A percentile compares a stretch with the other conserved stretches of the same genome.
Conservation (phyloP, 2,113 vertebrate genomes). For the Hassar affinis region DNA sequence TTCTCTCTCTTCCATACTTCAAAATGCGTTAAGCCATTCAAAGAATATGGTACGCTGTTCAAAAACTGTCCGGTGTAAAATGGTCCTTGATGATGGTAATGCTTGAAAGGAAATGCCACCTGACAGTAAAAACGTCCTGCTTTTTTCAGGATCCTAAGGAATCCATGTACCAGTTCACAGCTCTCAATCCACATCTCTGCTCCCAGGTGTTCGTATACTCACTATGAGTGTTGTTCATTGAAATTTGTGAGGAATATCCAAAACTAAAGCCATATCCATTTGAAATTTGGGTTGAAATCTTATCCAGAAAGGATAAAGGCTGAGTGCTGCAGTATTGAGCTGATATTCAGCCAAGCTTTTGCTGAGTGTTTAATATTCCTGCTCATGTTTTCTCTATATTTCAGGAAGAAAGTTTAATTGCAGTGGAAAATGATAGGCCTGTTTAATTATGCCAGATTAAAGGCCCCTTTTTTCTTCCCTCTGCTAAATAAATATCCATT, state of each 20-base stretch:
- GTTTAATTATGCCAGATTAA: not conserved
- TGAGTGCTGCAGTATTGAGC: not conserved
- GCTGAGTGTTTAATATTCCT: not conserved
- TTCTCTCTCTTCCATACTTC: conserved; percentile 8
- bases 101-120: not conserved
- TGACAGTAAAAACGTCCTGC: not conserved
- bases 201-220: not conserved
- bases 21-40: not conserved
- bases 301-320: not conserved
- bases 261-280: not conserved
- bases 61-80: not conserved
- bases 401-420: not conserved
- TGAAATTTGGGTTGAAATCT: not conserved
- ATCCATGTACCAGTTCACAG: not conserved
- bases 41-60: not conserved
- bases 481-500: not conserved
- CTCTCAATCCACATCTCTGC: not conserved
- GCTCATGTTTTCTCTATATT: not conserved
- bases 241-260: not conserved
- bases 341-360: not conserved
- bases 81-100: not conserved
- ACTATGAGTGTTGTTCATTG: not conserved
- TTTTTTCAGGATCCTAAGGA: not conserved
- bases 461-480: not conserved
- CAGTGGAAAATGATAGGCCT: not conserved